phyloP scores from a whole-genome alignment of 2,888 invertebrate species.

The Lordiphosa andalusiaca region DNA sequence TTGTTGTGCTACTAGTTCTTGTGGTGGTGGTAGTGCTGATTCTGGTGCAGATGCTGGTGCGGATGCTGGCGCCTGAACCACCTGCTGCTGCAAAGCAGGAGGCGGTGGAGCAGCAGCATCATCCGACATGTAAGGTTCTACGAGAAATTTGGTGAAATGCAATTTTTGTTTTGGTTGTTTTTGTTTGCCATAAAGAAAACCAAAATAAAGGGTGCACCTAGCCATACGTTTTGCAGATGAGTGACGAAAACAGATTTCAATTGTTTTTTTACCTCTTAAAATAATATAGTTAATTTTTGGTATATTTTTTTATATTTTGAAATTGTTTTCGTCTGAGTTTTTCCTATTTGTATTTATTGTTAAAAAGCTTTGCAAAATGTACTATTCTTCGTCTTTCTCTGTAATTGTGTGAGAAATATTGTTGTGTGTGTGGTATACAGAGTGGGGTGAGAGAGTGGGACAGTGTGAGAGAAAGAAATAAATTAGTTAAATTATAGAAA shows the following conservation, averaged over 20 bases:
- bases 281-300: constrained; percentile 26
- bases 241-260: constrained; percentile 28
- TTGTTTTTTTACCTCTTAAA: constrained; percentile 53
- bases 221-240: constrained; percentile 48
- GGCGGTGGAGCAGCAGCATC: constrained; percentile 52
- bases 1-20: constrained; percentile 49
- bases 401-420: constrained; percentile 53
- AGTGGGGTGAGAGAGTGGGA: constrained; percentile 8
- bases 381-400: constrained; percentile 70
- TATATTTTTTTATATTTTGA: constrained; percentile 5
- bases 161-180: constrained; percentile 15
- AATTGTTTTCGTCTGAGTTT: constrained; percentile 15
- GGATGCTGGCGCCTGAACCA: constrained; percentile 25
- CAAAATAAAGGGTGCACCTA: constrained; percentile 52
- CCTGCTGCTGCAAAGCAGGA: constrained; percentile 50
- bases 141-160: constrained; percentile 59
- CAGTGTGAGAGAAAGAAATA: too few relatives aligned
- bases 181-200: constrained; percentile 3
- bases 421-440: constrained; percentile 39
- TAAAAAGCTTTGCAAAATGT: constrained; percentile 37
- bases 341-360: constrained; percentile 23
- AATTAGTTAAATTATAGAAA: constrained; percentile 21
- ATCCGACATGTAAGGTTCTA: constrained; percentile 66
- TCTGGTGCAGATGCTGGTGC: constrained; percentile 27
- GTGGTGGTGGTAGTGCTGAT: constrained; percentile 28